phyloP scores from a whole-genome alignment of 1,140 invertebrate genomes.

The Fragariocoptes setiger region DNA sequence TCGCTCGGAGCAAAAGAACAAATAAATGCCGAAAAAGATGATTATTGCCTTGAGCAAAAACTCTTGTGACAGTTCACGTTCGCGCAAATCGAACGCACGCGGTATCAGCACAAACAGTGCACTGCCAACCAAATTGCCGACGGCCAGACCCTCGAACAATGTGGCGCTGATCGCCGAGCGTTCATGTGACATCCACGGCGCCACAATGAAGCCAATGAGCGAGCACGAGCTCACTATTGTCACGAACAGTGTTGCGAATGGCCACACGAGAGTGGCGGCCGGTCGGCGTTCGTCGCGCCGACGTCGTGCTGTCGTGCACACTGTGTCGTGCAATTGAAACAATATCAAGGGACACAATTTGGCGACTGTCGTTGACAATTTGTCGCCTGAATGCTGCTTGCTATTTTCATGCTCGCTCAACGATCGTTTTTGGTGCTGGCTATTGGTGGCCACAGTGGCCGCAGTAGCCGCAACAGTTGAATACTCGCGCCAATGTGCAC shows the following conservation, averaged over 20 bases:
- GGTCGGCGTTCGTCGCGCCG: constrained; percentile 2
- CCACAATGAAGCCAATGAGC: background rate
- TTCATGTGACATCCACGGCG: background rate
- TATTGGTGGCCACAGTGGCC: background rate
- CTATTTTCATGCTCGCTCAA: background rate
- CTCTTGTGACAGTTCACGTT: constrained; percentile 6
- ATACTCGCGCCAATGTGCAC: background rate
- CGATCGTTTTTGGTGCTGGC: background rate
- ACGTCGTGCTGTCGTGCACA: constrained; percentile 2
- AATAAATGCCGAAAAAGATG: constrained; percentile 9
- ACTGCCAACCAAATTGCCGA: constrained; percentile 8
- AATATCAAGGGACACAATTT: constrained; percentile 8
- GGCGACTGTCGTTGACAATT: constrained; percentile 2
- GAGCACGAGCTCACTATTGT: constrained; percentile 1
- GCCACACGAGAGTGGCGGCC: constrained; percentile 6
- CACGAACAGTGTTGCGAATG: constrained; percentile 8
- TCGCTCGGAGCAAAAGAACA: constrained; percentile 8
- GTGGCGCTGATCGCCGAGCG: constrained; percentile 3
- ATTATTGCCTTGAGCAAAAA: constrained; percentile 8
- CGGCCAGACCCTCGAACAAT: constrained; percentile 9
- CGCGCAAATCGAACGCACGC: constrained; percentile 8
- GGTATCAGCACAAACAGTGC: constrained; percentile 9
- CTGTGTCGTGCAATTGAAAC: constrained; percentile 2
- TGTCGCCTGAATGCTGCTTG: background rate
- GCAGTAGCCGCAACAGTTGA: background rate